These are phyloP conservation scores for Gambusia yucatana DNA, from an alignment of 2,797 vertebrate genomes.

Conservation along the genomic window DNA sequence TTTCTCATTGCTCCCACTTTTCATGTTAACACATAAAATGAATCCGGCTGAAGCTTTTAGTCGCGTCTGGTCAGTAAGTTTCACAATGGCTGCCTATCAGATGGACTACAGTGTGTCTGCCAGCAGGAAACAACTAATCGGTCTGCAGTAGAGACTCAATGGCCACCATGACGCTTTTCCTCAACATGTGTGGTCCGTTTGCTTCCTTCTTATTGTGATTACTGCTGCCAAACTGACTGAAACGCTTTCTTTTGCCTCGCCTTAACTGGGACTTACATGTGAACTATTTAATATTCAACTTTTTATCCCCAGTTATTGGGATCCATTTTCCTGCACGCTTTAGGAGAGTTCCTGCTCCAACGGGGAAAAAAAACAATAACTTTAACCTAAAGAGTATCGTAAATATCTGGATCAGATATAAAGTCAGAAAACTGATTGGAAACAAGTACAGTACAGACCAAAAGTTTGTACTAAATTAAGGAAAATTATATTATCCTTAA, in stretches of 20 bases:
- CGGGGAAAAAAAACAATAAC: too few relatives aligned
- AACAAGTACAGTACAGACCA: too few relatives aligned
- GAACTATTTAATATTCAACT: background rate
- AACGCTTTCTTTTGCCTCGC: background rate
- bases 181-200: background rate
- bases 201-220: background rate
- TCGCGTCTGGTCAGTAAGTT: background rate
- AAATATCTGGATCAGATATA: too few relatives aligned
- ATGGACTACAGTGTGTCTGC: background rate
- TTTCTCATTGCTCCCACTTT: background rate
- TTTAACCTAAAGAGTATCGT: too few relatives aligned
- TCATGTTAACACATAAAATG: background rate
- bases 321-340: background rate
- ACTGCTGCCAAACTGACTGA: background rate
- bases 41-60: background rate
- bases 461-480: too few relatives aligned
- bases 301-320: background rate
- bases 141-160: background rate
- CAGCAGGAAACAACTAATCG: background rate
- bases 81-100: background rate
- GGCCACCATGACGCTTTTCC: background rate
- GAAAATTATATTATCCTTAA: too few relatives aligned
- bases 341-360: background rate
- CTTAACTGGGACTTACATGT: background rate
- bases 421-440: too few relatives aligned